Evolutionary conservation across 2,797 vertebrate genomes (phyloP).

Genomic region (Fistularia tabacaria): DNA sequence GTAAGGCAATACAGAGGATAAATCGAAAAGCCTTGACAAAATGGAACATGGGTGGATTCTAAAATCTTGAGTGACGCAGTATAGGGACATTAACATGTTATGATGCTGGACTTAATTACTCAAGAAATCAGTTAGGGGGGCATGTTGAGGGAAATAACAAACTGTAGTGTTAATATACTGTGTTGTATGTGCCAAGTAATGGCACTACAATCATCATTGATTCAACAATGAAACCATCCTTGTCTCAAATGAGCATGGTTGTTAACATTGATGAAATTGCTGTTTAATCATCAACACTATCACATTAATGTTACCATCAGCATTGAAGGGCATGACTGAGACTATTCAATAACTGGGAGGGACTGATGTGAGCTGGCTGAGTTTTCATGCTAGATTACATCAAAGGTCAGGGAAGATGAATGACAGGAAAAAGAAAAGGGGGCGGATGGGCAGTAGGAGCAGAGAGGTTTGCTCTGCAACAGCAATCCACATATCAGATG

Average conservation of each 20-base stretch:
- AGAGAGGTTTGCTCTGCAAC: constrained; percentile 45
- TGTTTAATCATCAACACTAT: constrained; percentile 26
- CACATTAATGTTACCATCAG: constrained; percentile 47
- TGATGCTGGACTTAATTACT: constrained; percentile 14
- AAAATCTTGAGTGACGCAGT: constrained; percentile 44
- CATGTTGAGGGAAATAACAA: constrained; percentile 1
- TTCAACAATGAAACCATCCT: constrained; percentile 4
- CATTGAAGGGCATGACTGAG: constrained; percentile 57
- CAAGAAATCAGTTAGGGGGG: constrained; percentile 15
- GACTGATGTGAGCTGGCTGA: constrained; percentile 35
- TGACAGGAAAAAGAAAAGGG: not conserved
- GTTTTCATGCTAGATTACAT: constrained; percentile 59
- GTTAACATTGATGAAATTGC: constrained; percentile 39
- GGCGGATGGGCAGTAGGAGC: constrained; percentile 3
- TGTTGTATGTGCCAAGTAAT: not conserved
- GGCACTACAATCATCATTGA: not conserved
- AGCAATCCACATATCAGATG: constrained; percentile 55
- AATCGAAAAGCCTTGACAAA: constrained; percentile 63
- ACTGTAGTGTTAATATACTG: constrained; percentile 7
- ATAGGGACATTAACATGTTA: not conserved
- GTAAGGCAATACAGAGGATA: constrained; percentile 44
- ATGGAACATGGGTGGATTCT: constrained; percentile 54
- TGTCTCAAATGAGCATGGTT: constrained; percentile 23
- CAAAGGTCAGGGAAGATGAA: constrained; percentile 64
- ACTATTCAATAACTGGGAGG: constrained; percentile 46